Conservation (phyloP, 1,140 invertebrate genomes). For the Antheraea mylitta region DNA sequence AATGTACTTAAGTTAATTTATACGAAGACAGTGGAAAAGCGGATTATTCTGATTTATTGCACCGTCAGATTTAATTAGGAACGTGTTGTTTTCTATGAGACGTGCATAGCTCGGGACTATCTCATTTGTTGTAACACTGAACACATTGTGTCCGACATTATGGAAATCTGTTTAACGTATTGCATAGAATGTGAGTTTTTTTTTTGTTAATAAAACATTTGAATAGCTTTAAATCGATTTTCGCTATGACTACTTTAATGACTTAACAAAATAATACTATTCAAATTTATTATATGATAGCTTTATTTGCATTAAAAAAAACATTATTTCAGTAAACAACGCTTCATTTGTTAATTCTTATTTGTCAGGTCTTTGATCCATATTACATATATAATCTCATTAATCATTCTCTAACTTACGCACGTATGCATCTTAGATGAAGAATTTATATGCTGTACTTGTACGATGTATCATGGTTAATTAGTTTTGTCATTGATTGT, state of each 20-base stretch:
- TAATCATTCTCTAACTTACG: not conserved
- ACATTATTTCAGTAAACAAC: no score
- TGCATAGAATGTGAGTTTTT: no score
- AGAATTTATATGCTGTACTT: not conserved
- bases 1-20: not conserved
- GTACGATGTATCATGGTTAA: not conserved
- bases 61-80: not conserved
- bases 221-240: not conserved
- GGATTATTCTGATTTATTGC: not conserved
- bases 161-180: no score
- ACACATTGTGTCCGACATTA: no score
- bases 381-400: not conserved
- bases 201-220: not conserved
- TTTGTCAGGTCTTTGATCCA: not conserved
- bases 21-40: not conserved
- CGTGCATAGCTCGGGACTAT: not conserved
- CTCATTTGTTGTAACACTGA: not conserved
- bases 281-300: no score
- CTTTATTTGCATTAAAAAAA: no score
- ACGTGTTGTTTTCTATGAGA: not conserved
- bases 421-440: not conserved
- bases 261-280: no score
- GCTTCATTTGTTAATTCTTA: not conserved
- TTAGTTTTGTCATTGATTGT: constrained; percentile 2
- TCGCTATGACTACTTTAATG: no score